Percentiles rank a stretch among this genome's conserved stretches.
phyloP scores from a whole-genome alignment of 2,113 vertebrate genomes.

The Nibea coibor region DNA sequence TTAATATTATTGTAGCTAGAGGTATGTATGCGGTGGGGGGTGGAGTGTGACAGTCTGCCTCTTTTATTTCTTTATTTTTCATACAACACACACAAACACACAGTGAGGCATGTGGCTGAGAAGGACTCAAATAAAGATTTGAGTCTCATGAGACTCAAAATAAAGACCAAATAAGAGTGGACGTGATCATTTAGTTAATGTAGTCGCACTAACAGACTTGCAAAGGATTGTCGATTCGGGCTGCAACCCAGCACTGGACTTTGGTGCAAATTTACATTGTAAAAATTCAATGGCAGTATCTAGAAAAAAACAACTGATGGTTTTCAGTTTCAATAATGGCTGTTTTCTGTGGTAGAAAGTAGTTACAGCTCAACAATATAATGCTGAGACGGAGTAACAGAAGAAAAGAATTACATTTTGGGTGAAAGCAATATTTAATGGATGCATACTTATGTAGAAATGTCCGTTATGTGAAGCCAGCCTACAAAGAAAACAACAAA shows the following conservation, averaged over 20 bases:
- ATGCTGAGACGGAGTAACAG: background rate
- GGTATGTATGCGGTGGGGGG: constrained; percentile 37
- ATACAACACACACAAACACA: background rate
- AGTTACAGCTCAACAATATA: background rate
- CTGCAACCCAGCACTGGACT: background rate
- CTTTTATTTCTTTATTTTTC: background rate
- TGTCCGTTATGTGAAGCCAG: background rate
- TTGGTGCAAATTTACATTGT: too few species aligned
- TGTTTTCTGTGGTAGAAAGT: background rate
- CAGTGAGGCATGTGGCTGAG: background rate
- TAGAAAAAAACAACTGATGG: background rate
- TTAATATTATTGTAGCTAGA: constrained; percentile 65
- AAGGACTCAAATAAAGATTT: constrained; percentile 8
- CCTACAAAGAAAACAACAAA: background rate
- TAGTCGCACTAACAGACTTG: background rate
- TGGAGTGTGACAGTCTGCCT: constrained; percentile 20
- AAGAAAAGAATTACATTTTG: background rate
- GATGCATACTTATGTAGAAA: background rate
- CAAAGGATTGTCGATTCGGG: background rate
- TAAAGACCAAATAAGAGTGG: background rate
- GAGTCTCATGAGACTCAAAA: constrained; percentile 2
- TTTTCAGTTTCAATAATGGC: background rate
- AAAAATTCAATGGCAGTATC: too few species aligned
- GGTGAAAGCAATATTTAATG: background rate
- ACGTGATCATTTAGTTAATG: background rate